Evolutionary conservation across 2,797 vertebrate genomes (phyloP), one percentile per base, ranked within the genome.

Genomic region (Gymnothorax javanicus): DNA sequence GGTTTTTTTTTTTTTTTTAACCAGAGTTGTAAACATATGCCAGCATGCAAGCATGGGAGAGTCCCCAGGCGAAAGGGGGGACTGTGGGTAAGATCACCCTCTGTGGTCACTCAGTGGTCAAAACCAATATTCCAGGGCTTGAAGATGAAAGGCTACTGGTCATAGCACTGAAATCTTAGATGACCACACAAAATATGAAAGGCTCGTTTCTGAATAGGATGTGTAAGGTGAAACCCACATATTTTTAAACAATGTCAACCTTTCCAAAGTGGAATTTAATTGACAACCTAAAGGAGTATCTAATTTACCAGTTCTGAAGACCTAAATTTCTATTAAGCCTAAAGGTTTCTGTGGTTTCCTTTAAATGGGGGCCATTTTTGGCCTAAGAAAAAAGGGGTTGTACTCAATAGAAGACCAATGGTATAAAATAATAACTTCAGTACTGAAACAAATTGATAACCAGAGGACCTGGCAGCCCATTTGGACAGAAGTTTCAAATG

Each of bases 21-120:
- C 81, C 81, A 25, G 81, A 20, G n/a, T 58, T 52, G 25, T 12
- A 59, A 58, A 83, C 11, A 59, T 13, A 23, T 25, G 79, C 52
- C 57, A 12, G 79, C 79, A 9, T 58, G 79, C 23, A 82, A 12
- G 79, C 79, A 9, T 58, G 52, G 56, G 25, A 57, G 73, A 27
- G 25, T 73, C 25, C 33, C 69, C 11, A 27, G 25, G 25, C 73
- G 8, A 52, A 77, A 43, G 7, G 33, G 43, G 17, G 73, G 43
- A 43, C 23, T 50, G 33, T 52, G 33, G 71, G 33, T 77, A 77
- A 77, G 43, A 77, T 52, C 12, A 52, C 20, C 13, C 73, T 77
- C 73, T 77, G 73, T 20, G 73, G 73, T 77, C 73, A 77, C 73
- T 17, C 71, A 50, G 73, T 20, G 73, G 73, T 77, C 13, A 15